Evolutionary conservation across 2,888 invertebrate genomes (phyloP).

Genomic region (Pollenia angustigena): DNA sequence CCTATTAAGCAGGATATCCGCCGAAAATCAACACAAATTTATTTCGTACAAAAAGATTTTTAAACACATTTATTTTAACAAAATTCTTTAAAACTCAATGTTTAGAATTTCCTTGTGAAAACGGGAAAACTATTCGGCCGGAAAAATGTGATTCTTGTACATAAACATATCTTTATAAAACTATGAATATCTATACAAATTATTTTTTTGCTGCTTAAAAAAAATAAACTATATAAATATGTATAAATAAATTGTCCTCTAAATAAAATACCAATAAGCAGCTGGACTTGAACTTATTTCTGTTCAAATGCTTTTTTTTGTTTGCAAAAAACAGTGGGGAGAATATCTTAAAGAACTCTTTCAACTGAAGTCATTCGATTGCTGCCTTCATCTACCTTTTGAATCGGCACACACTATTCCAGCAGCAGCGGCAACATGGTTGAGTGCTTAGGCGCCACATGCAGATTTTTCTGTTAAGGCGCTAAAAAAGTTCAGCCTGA

Average conservation of each 20-base stretch:
- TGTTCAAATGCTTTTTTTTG: background rate
- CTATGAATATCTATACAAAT: slow-evolving; percentile 33
- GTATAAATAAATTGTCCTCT: slow-evolving; percentile 59
- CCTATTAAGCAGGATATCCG: too few species aligned
- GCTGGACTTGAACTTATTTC: slow-evolving; percentile 69
- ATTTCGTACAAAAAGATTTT: too few species aligned
- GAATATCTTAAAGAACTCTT: slow-evolving; percentile 37
- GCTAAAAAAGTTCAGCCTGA: slow-evolving; percentile 32
- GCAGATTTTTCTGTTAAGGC: slow-evolving; percentile 67
- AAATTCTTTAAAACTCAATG: too few species aligned
- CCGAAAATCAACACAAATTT: too few species aligned
- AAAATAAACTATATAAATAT: background rate
- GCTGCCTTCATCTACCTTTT: slow-evolving; percentile 12
- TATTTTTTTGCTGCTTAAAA: slow-evolving; percentile 10
- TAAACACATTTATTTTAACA: too few species aligned
- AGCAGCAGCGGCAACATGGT: slow-evolving; percentile 58
- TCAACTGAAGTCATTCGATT: slow-evolving; percentile 4
- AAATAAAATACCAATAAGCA: slow-evolving; percentile 63
- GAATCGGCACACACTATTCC: background rate
- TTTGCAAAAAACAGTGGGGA: slow-evolving; percentile 48
- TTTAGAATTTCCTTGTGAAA: too few species aligned
- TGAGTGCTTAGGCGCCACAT: slow-evolving; percentile 73
- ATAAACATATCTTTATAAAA: background rate
- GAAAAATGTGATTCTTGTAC: background rate
- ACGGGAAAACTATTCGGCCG: slow-evolving; percentile 4